These are phyloP conservation scores for Drosophila falleni DNA, from an alignment of 2,888 invertebrate genomes.

Conservation along the genomic window DNA sequence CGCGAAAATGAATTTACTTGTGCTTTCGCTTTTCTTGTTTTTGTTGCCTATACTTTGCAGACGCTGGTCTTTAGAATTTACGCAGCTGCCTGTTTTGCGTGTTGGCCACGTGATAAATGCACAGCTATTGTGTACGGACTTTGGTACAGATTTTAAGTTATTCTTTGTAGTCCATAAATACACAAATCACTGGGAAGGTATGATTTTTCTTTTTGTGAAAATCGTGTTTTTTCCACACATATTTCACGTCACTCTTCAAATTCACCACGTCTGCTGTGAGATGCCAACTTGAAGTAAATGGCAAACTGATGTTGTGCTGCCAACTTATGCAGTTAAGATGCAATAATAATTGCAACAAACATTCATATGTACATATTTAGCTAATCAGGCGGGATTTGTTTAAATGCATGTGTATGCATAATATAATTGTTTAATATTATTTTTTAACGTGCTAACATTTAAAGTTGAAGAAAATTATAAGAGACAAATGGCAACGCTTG, in stretches of 20 bases:
- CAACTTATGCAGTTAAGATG: slow-evolving; percentile 45
- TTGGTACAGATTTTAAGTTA: neutral
- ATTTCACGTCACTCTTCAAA: slow-evolving; percentile 78
- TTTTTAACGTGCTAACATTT: neutral
- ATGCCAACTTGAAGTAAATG: slow-evolving; percentile 57
- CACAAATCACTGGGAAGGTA: slow-evolving; percentile 20
- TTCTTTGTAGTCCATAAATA: slow-evolving; percentile 8
- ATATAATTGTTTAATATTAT: neutral
- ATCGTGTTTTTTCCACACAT: slow-evolving; percentile 71
- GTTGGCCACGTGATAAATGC: slow-evolving; percentile 16
- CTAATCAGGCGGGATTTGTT: slow-evolving; percentile 26
- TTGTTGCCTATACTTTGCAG: slow-evolving; percentile 45
- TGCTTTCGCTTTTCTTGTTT: slow-evolving; percentile 38
- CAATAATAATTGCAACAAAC: slow-evolving; percentile 4
- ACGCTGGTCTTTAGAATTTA: slow-evolving; percentile 53
- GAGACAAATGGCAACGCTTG: slow-evolving; percentile 33
- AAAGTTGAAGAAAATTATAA: neutral
- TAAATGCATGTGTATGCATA: neutral
- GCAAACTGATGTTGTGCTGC: slow-evolving; percentile 38
- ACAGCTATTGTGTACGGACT: neutral
- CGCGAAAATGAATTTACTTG: slow-evolving; percentile 74
- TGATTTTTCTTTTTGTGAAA: slow-evolving; percentile 60
- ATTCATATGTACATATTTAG: neutral
- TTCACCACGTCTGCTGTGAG: slow-evolving; percentile 71
- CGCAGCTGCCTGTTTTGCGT: slow-evolving; percentile 50